Evolutionary conservation across 2,113 vertebrate genomes (phyloP).

Genomic region (Psilopogon haemacephalus): DNA sequence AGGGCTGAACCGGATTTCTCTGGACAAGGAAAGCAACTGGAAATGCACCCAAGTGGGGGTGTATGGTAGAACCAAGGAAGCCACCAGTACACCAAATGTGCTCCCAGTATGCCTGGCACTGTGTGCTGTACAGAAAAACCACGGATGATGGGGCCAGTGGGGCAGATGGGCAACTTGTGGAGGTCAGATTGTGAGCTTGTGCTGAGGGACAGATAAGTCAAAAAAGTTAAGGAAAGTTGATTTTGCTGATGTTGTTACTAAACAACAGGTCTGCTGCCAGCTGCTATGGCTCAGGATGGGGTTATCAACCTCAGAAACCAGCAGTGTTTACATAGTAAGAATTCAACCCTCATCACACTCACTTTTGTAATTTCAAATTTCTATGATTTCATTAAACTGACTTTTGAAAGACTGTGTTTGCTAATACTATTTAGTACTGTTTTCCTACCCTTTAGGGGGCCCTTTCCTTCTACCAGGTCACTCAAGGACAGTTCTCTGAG

Average conservation of each 20-base stretch:
- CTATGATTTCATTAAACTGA: not conserved
- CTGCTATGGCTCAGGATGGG: not conserved
- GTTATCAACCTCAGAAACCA: not conserved
- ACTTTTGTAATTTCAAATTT: not conserved
- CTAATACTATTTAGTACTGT: not conserved
- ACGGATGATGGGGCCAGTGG: not conserved
- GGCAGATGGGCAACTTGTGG: not conserved
- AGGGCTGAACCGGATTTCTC: not conserved
- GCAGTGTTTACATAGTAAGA: not conserved
- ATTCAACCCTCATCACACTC: not conserved
- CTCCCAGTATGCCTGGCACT: not conserved
- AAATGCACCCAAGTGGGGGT: not conserved
- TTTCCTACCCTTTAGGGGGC: not conserved
- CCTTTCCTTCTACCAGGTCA: not conserved
- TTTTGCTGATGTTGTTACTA: not conserved
- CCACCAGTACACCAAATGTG: accelerated
- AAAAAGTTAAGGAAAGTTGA: not conserved
- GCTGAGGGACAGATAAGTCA: accelerated
- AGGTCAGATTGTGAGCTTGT: not conserved
- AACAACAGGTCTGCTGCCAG: not conserved
- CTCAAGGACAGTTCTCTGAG: not conserved
- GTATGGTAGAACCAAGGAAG: not conserved
- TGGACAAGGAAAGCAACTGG: not conserved
- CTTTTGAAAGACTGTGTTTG: not conserved
- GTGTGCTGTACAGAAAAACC: not conserved